Percentiles rank a stretch among this genome's conserved stretches.
Evolutionary conservation across 2,888 invertebrate genomes (phyloP).

Genomic region (Pimpla rufipes): DNA sequence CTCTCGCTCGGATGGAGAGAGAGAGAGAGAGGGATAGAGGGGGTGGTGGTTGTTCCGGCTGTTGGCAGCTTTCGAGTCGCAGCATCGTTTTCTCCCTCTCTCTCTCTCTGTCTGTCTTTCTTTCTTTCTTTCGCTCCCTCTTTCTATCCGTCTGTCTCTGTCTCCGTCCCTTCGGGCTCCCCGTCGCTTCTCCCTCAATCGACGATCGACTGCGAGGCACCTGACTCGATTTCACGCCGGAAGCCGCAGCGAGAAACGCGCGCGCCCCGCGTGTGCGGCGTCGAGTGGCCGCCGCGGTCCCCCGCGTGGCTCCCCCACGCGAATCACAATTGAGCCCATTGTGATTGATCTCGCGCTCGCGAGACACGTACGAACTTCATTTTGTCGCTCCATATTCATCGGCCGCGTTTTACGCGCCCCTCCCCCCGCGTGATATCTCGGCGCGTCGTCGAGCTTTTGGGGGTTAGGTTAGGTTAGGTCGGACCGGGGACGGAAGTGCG

Average conservation of each 20-base stretch:
- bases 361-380: conserved; percentile 7
- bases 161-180: conserved; percentile 35
- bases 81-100: conserved; percentile 4
- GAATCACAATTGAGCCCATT: not conserved
- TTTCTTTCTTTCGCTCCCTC: conserved; percentile 11
- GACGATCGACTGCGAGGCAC: conserved; percentile 49
- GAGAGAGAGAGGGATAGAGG: not conserved
- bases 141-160: conserved; percentile 9
- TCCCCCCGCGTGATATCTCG: not conserved
- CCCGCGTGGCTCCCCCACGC: not conserved
- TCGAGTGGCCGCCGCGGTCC: not conserved
- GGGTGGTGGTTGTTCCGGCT: conserved; percentile 50
- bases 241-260: not conserved
- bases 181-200: conserved; percentile 32
- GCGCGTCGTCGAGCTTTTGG: not conserved
- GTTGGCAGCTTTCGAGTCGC: not conserved
- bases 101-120: too few species aligned
- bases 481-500: too few species aligned
- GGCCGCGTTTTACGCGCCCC: too few species aligned
- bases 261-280: too few species aligned
- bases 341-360: conserved; percentile 7
- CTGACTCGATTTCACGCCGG: not conserved
- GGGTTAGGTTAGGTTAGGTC: not conserved
- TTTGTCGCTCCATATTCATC: conserved; percentile 19
- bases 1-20: not conserved